Evolutionary conservation across 2,888 invertebrate species (phyloP).

Genomic region (Mellilla xanthometata): DNA sequence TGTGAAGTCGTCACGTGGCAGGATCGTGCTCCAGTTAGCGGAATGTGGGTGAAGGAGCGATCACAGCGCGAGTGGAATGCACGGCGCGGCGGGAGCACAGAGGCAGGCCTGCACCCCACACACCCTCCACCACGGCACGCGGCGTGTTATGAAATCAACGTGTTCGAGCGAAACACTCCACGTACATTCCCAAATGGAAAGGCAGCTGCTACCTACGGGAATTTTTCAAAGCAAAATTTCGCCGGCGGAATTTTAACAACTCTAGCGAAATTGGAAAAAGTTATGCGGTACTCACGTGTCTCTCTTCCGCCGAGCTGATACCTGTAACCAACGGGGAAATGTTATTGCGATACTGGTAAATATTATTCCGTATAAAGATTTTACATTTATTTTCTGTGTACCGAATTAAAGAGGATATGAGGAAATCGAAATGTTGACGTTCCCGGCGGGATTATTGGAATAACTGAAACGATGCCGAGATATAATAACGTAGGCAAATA

Average conservation of each 20-base stretch:
- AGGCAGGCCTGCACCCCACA: conserved; percentile 39
- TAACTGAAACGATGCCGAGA: conserved; percentile 2
- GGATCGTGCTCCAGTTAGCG: conserved; percentile 26
- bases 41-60: conserved; percentile 27
- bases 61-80: conserved; percentile 30
- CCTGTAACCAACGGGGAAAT: conserved; percentile 55
- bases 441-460: conserved; percentile 14
- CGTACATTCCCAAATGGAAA: conserved; percentile 75
- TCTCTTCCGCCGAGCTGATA: conserved; percentile 80
- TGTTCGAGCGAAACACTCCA: conserved; percentile 77
- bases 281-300: conserved; percentile 76
- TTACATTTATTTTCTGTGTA: conserved; percentile 14
- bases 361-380: conserved; percentile 18
- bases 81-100: conserved; percentile 24
- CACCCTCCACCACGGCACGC: conserved; percentile 52
- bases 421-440: conserved; percentile 23
- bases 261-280: conserved; percentile 57
- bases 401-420: conserved; percentile 18
- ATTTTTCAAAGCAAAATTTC: conserved; percentile 71
- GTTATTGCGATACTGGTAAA: conserved; percentile 25
- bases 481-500: conserved; percentile 14
- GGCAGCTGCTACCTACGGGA: conserved; percentile 53
- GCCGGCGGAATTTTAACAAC: conserved; percentile 66
- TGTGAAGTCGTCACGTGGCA: neutral
- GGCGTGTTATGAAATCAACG: conserved; percentile 81